phyloP scores from a whole-genome alignment of 37 sponge, comb jelly and placozoan genomes.

The Chondrosia reniformis region DNA sequence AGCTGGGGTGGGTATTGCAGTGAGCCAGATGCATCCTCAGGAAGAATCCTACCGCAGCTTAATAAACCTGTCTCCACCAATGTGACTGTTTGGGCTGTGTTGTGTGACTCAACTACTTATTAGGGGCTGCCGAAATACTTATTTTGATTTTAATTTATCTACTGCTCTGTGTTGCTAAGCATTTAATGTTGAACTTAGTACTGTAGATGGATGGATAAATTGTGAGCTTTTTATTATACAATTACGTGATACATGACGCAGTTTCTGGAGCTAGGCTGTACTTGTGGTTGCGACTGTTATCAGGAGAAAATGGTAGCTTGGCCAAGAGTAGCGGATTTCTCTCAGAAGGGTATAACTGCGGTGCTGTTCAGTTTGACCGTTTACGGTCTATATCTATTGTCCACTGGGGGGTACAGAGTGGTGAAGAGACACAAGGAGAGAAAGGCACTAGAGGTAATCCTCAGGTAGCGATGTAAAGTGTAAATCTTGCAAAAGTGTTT shows the following conservation, averaged over 20 bases:
- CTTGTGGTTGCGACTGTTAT: too few species aligned
- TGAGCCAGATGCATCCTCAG: slow-evolving; percentile 36
- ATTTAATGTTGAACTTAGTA: too few species aligned
- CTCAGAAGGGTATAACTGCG: slow-evolving; percentile 24
- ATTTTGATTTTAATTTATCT: too few species aligned
- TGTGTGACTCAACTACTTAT: too few species aligned
- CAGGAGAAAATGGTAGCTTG: too few species aligned
- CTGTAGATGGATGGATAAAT: too few species aligned
- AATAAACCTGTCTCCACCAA: background rate
- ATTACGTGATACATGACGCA: too few species aligned
- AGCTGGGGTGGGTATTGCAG: slow-evolving; percentile 92
- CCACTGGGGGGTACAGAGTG: slow-evolving; percentile 37
- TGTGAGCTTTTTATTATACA: too few species aligned
- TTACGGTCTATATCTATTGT: slow-evolving; percentile 28
- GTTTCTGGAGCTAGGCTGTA: too few species aligned
- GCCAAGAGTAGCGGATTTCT: slow-evolving; percentile 41
- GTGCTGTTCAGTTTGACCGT: slow-evolving; percentile 39
- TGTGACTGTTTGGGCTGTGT: background rate
- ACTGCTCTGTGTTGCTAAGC: too few species aligned
- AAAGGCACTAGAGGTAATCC: background rate
- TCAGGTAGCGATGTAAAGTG: background rate
- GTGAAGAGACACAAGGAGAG: slow-evolving; percentile 35
- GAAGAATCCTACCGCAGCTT: background rate
- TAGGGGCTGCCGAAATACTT: too few species aligned
- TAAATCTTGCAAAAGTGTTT: too few species aligned